Conservation (phyloP, 1,140 invertebrate genomes). For the Stratiolaelaps scimitus region DNA sequence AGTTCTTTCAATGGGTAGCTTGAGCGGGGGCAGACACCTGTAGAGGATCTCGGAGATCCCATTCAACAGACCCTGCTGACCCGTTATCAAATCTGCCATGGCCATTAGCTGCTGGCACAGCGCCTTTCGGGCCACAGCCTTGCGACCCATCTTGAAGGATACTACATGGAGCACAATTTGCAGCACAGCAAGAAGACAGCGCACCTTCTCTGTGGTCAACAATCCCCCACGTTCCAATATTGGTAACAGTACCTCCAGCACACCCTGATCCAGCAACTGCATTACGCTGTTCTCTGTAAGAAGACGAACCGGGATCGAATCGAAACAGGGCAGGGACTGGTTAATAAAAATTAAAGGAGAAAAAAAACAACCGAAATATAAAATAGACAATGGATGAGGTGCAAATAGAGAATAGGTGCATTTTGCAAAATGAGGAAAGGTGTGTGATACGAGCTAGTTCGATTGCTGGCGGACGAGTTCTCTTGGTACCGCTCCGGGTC, state of each 20-base stretch:
- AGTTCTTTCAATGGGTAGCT: conserved; percentile 20
- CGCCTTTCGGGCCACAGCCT: conserved; percentile 25
- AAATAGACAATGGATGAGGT: not conserved
- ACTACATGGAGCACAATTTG: conserved; percentile 18
- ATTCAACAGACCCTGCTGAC: conserved; percentile 28
- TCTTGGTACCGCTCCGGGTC: too few species aligned
- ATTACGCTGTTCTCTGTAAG: conserved; percentile 23
- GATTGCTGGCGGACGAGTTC: too few species aligned
- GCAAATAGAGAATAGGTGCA: not conserved
- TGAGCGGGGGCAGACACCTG: conserved; percentile 26
- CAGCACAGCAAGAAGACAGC: conserved; percentile 19
- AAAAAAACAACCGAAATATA: not conserved
- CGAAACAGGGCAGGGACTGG: too few species aligned
- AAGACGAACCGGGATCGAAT: not conserved
- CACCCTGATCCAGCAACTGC: conserved; percentile 23
- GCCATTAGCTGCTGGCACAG: conserved; percentile 10
- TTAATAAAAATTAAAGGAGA: too few species aligned
- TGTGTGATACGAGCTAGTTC: too few species aligned
- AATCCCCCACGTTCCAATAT: conserved; percentile 19
- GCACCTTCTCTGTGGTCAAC: conserved; percentile 18
- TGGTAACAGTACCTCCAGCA: conserved; percentile 17
- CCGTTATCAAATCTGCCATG: conserved; percentile 21
- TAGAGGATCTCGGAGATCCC: conserved; percentile 28
- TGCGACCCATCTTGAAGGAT: conserved; percentile 27
- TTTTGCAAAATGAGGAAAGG: too few species aligned